Percentiles rank a stretch among this genome's conserved stretches.
These are phyloP conservation scores for Manacus vitellinus DNA, from an alignment of 2,113 vertebrate species.

Conservation along the genomic window DNA sequence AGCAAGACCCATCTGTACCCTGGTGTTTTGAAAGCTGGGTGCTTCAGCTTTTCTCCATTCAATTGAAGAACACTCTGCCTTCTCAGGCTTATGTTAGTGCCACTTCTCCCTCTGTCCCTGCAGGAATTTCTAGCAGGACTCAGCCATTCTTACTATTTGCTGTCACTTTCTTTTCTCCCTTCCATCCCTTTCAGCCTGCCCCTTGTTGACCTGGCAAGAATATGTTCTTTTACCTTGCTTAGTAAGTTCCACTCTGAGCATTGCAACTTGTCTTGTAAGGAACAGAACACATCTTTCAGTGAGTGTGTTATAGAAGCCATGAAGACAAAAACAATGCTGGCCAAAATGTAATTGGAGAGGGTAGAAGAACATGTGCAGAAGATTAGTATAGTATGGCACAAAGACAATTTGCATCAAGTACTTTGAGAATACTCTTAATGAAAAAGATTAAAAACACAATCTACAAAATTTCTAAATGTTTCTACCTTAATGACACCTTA, in stretches of 20 bases:
- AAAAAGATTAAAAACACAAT: neutral
- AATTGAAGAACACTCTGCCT: neutral
- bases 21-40: neutral
- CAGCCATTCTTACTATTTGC: neutral
- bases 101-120: neutral
- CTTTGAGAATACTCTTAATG: neutral
- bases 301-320: neutral
- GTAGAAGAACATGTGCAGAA: neutral
- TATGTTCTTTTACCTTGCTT: neutral
- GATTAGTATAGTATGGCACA: neutral
- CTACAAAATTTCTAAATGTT: neutral
- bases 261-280: neutral
- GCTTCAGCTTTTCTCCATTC: neutral
- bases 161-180: neutral
- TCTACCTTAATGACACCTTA: neutral
- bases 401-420: neutral
- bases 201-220: neutral
- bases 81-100: neutral
- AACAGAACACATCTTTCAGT: neutral
- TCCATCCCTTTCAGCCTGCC: neutral
- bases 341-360: neutral
- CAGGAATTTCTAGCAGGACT: neutral
- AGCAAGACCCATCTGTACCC: fast-evolving
- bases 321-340: neutral
- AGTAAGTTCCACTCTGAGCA: neutral